Evolutionary conservation across 2,113 vertebrate species (phyloP).

Genomic region (Cinclus cinclus): DNA sequence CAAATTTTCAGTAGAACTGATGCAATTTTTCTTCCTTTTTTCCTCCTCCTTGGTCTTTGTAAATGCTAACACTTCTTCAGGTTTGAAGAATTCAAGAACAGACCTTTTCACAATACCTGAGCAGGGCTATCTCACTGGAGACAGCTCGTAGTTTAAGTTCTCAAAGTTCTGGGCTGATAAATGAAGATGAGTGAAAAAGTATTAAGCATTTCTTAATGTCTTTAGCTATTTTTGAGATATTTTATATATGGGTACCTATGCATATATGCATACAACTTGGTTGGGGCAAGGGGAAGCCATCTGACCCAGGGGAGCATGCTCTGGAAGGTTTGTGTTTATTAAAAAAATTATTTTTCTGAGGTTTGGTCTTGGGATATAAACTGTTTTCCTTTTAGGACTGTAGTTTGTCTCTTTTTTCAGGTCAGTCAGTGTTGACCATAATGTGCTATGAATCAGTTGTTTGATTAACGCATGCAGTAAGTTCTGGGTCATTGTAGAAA

Average conservation of each 20-base stretch:
- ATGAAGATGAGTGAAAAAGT: not conserved
- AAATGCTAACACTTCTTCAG: not conserved
- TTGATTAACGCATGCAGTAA: not conserved
- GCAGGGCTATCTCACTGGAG: not conserved
- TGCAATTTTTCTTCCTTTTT: constrained; percentile 30
- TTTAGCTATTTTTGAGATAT: not conserved
- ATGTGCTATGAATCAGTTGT: not conserved
- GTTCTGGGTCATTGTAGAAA: not conserved
- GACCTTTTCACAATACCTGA: not conserved
- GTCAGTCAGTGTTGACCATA: not conserved
- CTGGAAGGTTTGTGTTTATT: not conserved
- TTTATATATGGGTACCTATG: not conserved
- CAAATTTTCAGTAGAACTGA: not conserved
- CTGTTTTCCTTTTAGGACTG: not conserved
- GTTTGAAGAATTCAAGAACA: not conserved
- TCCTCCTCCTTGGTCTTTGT: not conserved
- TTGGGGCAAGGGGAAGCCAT: not conserved
- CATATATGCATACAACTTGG: not conserved
- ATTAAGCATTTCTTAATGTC: constrained; percentile 8
- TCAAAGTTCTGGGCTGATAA: not conserved
- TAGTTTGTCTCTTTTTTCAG: not conserved
- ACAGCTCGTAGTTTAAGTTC: not conserved
- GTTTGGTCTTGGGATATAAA: not conserved
- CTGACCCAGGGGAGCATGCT: not conserved
- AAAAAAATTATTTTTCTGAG: not conserved